phyloP scores from a whole-genome alignment of 2,888 invertebrate genomes.

The Chrysolina oricalcia region DNA sequence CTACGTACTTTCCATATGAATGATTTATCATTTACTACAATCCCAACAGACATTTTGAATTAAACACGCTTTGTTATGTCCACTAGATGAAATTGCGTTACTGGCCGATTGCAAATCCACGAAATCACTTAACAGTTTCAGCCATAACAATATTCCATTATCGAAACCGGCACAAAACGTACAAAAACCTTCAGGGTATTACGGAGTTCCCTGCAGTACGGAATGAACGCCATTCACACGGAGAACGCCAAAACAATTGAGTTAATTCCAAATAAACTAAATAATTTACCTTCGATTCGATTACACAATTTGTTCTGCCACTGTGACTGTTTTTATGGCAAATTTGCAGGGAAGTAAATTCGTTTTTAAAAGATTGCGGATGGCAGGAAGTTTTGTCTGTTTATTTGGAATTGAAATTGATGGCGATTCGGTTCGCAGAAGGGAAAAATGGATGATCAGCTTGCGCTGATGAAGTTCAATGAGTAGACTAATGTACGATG shows the following conservation, averaged over 20 bases:
- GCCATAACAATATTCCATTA: slow-evolving; percentile 13
- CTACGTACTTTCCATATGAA: neutral
- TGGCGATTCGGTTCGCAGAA: too few species aligned
- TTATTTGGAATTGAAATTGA: too few species aligned
- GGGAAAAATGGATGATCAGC: too few species aligned
- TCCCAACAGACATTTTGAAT: neutral
- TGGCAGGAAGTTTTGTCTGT: too few species aligned
- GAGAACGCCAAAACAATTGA: slow-evolving; percentile 20
- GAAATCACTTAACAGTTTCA: slow-evolving; percentile 17
- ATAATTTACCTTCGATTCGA: slow-evolving; percentile 37
- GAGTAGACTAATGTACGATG: too few species aligned
- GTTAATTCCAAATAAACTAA: slow-evolving; percentile 31
- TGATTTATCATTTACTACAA: neutral
- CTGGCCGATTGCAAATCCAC: slow-evolving; percentile 10
- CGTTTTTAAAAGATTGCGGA: neutral
- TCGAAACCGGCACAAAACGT: slow-evolving; percentile 7
- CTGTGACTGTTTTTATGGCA: slow-evolving; percentile 7
- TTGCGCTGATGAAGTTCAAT: too few species aligned
- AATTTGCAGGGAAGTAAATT: neutral
- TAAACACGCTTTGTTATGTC: neutral
- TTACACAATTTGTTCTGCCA: slow-evolving; percentile 30
- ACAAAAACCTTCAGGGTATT: slow-evolving; percentile 20
- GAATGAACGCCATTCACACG: slow-evolving; percentile 23
- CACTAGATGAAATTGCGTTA: slow-evolving; percentile 1
- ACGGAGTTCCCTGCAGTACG: neutral